Percentiles rank a stretch among this genome's conserved stretches.
Conservation (phyloP, 2,797 vertebrate genomes). For the Bradypodion pumilum region DNA sequence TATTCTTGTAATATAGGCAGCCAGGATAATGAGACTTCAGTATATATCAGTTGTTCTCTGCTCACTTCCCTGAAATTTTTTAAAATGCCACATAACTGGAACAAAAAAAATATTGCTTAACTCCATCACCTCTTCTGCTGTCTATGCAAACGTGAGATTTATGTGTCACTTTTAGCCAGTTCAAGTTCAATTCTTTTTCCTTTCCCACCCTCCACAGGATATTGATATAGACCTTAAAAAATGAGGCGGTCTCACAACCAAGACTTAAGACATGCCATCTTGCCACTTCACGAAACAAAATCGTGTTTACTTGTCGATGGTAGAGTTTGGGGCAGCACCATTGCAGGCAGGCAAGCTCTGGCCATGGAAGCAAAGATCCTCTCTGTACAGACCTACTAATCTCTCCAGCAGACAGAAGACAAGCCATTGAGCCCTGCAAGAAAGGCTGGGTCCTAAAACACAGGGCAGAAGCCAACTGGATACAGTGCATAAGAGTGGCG, state of each 20-base stretch:
- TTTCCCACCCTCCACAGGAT: too few species aligned
- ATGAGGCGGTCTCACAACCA: not conserved
- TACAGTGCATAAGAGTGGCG: constrained; percentile 58
- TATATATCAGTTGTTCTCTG: not conserved
- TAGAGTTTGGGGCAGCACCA: constrained; percentile 50
- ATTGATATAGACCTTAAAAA: not conserved
- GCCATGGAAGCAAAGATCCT: constrained; percentile 45
- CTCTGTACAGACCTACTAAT: constrained; percentile 54
- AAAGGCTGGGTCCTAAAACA: constrained; percentile 68
- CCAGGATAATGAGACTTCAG: not conserved
- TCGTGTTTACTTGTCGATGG: constrained; percentile 15
- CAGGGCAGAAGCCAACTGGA: constrained; percentile 43
- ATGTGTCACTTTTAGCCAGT: not conserved
- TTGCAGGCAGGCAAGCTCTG: not conserved
- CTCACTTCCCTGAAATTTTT: not conserved
- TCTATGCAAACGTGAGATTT: not conserved
- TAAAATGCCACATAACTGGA: not conserved
- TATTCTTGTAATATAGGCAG: too few species aligned
- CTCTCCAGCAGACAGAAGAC: constrained; percentile 63
- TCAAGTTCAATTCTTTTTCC: not conserved
- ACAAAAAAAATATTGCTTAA: not conserved
- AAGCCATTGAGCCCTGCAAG: constrained; percentile 66
- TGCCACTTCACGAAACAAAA: not conserved
- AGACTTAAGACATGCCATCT: not conserved
- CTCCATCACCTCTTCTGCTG: not conserved